phyloP scores from a whole-genome alignment of 2,888 invertebrate genomes.

The Orchesellides sinensis region DNA sequence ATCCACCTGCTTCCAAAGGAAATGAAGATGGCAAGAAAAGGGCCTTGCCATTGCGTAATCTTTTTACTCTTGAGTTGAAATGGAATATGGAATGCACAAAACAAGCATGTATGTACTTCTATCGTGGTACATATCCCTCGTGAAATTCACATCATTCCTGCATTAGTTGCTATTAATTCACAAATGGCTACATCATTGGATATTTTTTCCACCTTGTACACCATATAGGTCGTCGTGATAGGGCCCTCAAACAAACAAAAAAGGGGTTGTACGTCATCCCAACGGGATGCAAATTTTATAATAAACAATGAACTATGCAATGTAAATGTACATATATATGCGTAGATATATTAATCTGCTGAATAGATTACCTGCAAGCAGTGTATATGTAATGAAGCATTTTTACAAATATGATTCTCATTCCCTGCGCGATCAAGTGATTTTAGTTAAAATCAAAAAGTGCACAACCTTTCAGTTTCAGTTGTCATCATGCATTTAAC shows the following conservation, averaged over 20 bases:
- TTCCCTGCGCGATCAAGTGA: background rate
- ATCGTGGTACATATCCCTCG: no score
- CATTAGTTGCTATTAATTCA: no score
- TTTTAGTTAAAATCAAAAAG: slow-evolving; percentile 29
- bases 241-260: slow-evolving; percentile 15
- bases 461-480: background rate
- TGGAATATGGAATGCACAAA: no score
- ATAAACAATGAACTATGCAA: background rate
- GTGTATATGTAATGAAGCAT: no score
- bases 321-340: background rate
- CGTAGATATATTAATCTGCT: background rate
- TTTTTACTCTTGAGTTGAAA: no score
- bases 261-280: slow-evolving; percentile 4
- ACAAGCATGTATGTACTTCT: no score
- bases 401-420: background rate
- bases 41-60: no score
- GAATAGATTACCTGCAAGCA: background rate
- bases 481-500: slow-evolving; percentile 6
- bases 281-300: background rate
- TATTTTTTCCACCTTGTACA: slow-evolving; percentile 37
- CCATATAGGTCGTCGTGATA: slow-evolving; percentile 46
- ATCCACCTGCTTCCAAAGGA: background rate
- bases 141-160: no score
- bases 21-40: background rate
- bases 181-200: no score